Evolutionary conservation across 1,140 invertebrate species (phyloP), one percentile per base, ranked within the genome.

Genomic region (Agrilus planipennis): DNA sequence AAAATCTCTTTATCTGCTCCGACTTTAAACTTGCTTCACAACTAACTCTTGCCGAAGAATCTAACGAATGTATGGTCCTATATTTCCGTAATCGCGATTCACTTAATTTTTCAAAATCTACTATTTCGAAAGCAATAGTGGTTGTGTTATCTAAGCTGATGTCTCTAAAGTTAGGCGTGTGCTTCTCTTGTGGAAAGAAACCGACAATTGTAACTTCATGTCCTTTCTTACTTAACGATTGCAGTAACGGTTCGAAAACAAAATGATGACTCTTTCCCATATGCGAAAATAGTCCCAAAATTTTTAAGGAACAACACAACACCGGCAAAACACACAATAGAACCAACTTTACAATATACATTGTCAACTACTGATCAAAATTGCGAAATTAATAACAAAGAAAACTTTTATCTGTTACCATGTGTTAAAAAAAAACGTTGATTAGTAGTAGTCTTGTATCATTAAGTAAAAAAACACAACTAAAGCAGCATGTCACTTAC

Each of bases 171-270:
- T 61, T 62, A 12, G 42, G 18, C 20, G 71, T 47, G 2, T 66
- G 54, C 22, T 70, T 58, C 12, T 60, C 47, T 27, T 63, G 50
- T 42, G 70, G 68, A 34, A 78, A 79, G 49, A 75, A 69, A 17
- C 71, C 79, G 14, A 83, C 58, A 12, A 83, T 71, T 0, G 79
- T 82, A n/a, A 84, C 39, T 9, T 77, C 63, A 49, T 84, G 77
- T 22, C 77, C 78, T 9, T 72, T 66, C 37, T 60, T 62, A 1
- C 70, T 68, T 20, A 85, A 52, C 41, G 73, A 76, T 15, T 69
- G 65, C 2, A 83, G 60, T 3, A 84, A 53, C 0, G 73, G 73
- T 34, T 73, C 62, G 47, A 76, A 77, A 11, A 78, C 73, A 21
- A 27, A 19, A 21, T 34, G 39, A 25, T 44, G 42, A 50, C 81